These are phyloP conservation scores for Pseudolycoriella hygida DNA, from an alignment of 2,888 invertebrate species.

Conservation along the genomic window DNA sequence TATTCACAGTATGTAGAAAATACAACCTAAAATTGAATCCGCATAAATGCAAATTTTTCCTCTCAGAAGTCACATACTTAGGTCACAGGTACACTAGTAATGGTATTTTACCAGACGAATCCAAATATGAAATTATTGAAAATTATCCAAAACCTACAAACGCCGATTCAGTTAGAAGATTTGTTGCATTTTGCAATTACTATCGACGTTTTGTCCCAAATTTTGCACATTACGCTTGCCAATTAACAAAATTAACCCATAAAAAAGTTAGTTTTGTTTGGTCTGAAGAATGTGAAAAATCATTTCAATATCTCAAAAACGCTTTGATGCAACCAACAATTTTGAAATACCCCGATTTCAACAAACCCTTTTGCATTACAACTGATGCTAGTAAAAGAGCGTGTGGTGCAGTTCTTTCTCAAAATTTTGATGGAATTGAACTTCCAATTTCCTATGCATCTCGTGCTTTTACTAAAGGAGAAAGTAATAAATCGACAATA, in stretches of 20 bases:
- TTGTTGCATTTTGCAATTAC: constrained; percentile 17
- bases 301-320: constrained; percentile 9
- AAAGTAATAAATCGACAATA: constrained; percentile 9
- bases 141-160: constrained; percentile 12
- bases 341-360: constrained; percentile 9
- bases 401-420: constrained; percentile 8
- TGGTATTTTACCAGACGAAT: constrained; percentile 12
- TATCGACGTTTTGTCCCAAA: no score
- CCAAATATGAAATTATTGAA: constrained; percentile 11
- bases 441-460: constrained; percentile 14
- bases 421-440: constrained; percentile 4
- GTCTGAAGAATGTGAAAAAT: constrained; percentile 8
- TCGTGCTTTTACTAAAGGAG: constrained; percentile 10
- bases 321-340: constrained; percentile 3
- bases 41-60: no score
- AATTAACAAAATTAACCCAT: no score
- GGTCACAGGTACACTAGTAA: constrained; percentile 11
- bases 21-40: constrained; percentile 10
- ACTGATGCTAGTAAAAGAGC: constrained; percentile 11
- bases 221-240: no score
- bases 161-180: no score
- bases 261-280: constrained; percentile 6
- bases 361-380: constrained; percentile 9
- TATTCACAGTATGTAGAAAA: constrained; percentile 9
- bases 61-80: constrained; percentile 12